Conservation (phyloP, 2,113 vertebrate species). For the Poicephalus gulielmi region DNA sequence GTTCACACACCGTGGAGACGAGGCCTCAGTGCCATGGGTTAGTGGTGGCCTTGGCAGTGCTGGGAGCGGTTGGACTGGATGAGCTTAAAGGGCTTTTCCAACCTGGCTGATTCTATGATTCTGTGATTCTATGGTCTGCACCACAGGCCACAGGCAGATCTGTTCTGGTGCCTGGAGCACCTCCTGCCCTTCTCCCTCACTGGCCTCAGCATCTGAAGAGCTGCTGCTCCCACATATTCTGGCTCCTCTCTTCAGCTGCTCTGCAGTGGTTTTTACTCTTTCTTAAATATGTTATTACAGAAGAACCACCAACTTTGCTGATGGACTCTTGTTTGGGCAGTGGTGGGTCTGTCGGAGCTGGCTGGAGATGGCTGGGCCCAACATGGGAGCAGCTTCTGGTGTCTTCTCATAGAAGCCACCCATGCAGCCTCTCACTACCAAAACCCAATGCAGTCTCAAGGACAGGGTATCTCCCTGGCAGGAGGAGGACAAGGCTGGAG, state of each 20-base stretch:
- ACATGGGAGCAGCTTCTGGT: background rate
- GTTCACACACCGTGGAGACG: no score
- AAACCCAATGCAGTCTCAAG: background rate
- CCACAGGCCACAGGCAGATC: background rate
- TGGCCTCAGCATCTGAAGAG: background rate
- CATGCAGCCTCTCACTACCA: background rate
- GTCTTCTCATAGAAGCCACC: background rate
- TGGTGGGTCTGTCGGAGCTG: background rate
- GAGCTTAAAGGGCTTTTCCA: background rate
- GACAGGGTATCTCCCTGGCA: rapidly evolving
- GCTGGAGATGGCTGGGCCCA: background rate
- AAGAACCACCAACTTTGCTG: background rate
- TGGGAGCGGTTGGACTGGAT: background rate
- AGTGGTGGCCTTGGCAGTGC: background rate
- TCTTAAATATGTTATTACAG: background rate
- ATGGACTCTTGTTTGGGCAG: background rate
- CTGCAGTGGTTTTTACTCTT: background rate
- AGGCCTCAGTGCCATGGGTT: no score
- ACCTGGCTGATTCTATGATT: background rate
- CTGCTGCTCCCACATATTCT: background rate
- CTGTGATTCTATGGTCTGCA: background rate
- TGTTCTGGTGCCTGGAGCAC: background rate
- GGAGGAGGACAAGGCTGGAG: background rate
- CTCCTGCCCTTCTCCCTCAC: background rate
- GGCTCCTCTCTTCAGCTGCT: background rate